Evolutionary conservation across 2,113 vertebrate species (phyloP).

Genomic region (Melanocharis versteri): DNA sequence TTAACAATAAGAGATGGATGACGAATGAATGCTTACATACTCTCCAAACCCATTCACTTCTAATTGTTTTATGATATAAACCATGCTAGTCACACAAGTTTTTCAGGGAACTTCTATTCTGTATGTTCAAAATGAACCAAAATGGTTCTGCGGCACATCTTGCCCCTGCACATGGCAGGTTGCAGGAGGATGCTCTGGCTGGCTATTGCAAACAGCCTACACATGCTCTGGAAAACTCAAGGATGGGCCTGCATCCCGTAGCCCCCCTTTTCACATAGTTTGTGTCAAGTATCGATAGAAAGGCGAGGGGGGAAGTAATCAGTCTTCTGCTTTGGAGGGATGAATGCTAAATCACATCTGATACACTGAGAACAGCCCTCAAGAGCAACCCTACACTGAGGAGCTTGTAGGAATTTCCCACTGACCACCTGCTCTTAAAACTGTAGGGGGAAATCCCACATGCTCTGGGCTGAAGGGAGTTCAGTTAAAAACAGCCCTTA

Average conservation of each 20-base stretch:
- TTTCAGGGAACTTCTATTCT: background rate
- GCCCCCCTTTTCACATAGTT: background rate
- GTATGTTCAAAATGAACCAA: background rate
- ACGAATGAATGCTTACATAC: background rate
- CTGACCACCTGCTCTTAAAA: constrained; percentile 66
- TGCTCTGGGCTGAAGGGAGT: constrained; percentile 32
- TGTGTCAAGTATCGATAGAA: background rate
- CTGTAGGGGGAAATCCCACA: constrained; percentile 66
- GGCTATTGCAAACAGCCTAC: background rate
- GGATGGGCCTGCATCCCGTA: background rate
- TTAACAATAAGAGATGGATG: constrained; percentile 35
- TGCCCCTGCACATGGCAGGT: background rate
- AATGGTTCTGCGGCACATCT: background rate
- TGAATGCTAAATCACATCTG: background rate
- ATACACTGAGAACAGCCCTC: background rate
- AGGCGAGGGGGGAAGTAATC: background rate
- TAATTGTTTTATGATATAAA: constrained; percentile 25
- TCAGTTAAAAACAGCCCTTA: constrained; percentile 60
- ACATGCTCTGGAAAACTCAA: background rate
- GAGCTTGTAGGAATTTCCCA: constrained; percentile 70
- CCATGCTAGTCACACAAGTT: background rate
- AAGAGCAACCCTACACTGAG: constrained; percentile 7
- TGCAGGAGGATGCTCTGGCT: background rate
- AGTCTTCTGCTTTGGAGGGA: background rate
- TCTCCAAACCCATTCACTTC: constrained; percentile 9